Base-by-base conservation (phyloP, 2,888 invertebrate species). In the Ochropleura plecta region DNA sequence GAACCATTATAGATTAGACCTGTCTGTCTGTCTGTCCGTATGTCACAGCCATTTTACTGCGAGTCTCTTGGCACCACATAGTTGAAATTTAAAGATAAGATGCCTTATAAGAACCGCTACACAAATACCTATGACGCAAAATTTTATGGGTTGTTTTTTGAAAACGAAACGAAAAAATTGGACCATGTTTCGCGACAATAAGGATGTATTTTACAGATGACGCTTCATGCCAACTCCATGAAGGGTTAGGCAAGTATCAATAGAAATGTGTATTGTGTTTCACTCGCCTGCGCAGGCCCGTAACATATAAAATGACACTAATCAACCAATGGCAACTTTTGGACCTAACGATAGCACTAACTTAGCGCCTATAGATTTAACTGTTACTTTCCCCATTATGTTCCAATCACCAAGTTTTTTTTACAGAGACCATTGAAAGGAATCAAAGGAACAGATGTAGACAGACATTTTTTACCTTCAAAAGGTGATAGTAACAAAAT, bases 351-450 rank as follows among this genome's bases (percentile, higher is more conserved):
- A 30, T n/a, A n/a, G n/a, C n/a, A n/a, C n/a, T n/a, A n/a, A n/a
- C n/a, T n/a, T 14, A 30, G 16, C 7, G 8, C 40, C 40, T 40
- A 59, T 40, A 8, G 3, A 59, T 40, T 40, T n/a, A 7, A 40
- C 6, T 5, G 44, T 62, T 7, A 44, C 62, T 7, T n/a, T 10
- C 18, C 42, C 42, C 6, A 66, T 30, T 42, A 6, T 42, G 51
- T 6, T 40, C 42, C 18, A 30, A 18, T 46, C 44, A 30, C 30
- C 42, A 44, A 9, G 42, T 40, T 12, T 51, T 62, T 48, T 48
- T 73, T 83, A 55, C 83, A 81, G 81, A 78, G 18, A 66, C 64
- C 78, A 42, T 14, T n/a, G 6, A 70, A 59, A 48, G 49, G 5
- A 44, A 48, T 40, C 3, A 65, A 69, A 7, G 40, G 44, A 62